Evolutionary conservation across 2,113 vertebrate genomes (phyloP).

Genomic region (Synchiropus splendidus): DNA sequence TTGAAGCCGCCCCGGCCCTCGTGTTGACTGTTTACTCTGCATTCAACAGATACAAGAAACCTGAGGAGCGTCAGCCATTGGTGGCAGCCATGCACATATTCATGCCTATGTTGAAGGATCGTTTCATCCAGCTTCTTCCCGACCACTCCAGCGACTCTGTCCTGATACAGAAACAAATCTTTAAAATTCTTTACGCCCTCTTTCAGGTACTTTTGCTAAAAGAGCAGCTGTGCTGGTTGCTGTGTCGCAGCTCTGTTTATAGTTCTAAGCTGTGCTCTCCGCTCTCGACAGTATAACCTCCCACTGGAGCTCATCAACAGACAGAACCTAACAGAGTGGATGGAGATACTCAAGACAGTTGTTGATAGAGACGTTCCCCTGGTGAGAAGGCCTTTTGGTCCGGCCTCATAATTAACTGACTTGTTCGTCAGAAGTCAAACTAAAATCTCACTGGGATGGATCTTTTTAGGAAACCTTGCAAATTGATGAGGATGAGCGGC

Average conservation of each 20-base stretch:
- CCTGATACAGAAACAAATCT: slow-evolving; percentile 97
- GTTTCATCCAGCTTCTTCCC: slow-evolving; percentile 87
- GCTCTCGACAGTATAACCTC: slow-evolving; percentile 78
- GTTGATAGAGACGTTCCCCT: slow-evolving; percentile 93
- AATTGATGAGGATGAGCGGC: slow-evolving; percentile 93
- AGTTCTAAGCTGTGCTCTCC: neutral
- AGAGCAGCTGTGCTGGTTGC: neutral
- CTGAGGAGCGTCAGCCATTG: slow-evolving; percentile 88
- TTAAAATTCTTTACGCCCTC: slow-evolving; percentile 98
- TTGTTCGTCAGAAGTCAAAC: slow-evolving; percentile 2
- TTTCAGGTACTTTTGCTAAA: slow-evolving; percentile 79
- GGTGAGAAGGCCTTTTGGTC: slow-evolving; percentile 61
- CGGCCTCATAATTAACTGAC: neutral
- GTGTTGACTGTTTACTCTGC: neutral
- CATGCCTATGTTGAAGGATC: slow-evolving; percentile 91
- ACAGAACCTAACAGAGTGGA: slow-evolving; percentile 94
- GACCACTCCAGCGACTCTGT: slow-evolving; percentile 92
- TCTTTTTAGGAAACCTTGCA: slow-evolving; percentile 85
- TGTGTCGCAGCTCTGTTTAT: neutral
- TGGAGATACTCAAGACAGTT: slow-evolving; percentile 94
- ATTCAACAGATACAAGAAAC: slow-evolving; percentile 87
- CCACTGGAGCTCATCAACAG: slow-evolving; percentile 96
- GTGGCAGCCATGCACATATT: slow-evolving; percentile 98
- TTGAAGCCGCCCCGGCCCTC: neutral
- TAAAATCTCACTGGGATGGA: neutral